Percentiles rank a stretch among this genome's conserved stretches.
These are phyloP conservation scores for Artibeus jamaicensis DNA, from an alignment of 2,797 vertebrate species.

Conservation along the genomic window DNA sequence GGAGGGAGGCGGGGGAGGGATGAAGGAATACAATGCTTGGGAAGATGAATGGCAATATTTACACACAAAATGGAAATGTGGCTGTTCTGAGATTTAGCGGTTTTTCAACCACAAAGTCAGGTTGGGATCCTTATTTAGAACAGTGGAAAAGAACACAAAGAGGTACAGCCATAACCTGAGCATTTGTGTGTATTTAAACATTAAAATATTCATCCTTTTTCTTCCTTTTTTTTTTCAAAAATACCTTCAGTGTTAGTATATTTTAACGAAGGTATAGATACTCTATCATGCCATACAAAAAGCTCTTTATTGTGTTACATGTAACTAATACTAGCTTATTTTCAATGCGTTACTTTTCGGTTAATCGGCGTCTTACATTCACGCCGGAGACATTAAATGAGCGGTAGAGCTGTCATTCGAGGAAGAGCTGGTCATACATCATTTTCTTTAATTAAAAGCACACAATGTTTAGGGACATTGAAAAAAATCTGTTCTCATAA, in stretches of 20 bases:
- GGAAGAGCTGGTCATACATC: background rate
- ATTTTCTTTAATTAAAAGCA: background rate
- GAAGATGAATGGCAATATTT: slow-evolving; percentile 49
- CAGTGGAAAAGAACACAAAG: background rate
- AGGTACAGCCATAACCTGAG: background rate
- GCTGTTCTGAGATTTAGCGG: slow-evolving; percentile 38
- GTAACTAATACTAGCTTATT: background rate
- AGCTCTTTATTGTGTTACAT: background rate
- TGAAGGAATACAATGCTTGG: background rate
- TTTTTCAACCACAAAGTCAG: slow-evolving; percentile 3
- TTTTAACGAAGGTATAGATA: background rate
- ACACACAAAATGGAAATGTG: slow-evolving; percentile 49
- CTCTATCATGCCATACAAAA: background rate
- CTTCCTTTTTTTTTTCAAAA: background rate
- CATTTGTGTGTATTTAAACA: background rate
- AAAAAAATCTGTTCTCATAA: background rate
- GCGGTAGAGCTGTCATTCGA: background rate
- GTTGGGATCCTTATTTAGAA: slow-evolving; percentile 39
- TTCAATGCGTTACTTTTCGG: background rate
- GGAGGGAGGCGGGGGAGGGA: too few species aligned
- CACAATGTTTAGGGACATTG: background rate
- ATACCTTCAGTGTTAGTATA: background rate
- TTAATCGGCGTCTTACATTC: background rate
- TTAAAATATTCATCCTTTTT: background rate
- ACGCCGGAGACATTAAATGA: background rate